Evolutionary conservation across 2,888 invertebrate genomes (phyloP).

Genomic region (Eristalinus sepulchralis): DNA sequence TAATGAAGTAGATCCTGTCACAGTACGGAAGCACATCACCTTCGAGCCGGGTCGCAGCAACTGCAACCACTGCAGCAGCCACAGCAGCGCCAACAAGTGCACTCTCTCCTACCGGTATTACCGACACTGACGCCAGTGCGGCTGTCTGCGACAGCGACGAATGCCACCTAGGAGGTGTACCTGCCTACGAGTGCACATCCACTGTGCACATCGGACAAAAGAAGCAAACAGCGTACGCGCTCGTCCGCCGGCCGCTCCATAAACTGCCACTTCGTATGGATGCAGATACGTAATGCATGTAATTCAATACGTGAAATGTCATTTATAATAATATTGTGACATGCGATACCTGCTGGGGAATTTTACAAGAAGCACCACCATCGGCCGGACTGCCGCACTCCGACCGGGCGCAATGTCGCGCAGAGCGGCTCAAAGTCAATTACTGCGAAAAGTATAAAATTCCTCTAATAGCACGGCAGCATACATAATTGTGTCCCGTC

Average conservation of each 20-base stretch:
- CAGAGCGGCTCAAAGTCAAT: slow-evolving; percentile 57
- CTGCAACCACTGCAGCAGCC: background rate
- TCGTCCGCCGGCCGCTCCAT: slow-evolving; percentile 1
- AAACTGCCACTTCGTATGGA: slow-evolving; percentile 17
- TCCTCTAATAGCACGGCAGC: slow-evolving; percentile 2
- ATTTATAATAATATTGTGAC: slow-evolving; percentile 46
- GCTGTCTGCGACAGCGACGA: background rate
- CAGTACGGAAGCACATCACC: background rate
- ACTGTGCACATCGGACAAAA: background rate
- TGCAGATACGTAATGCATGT: slow-evolving; percentile 26
- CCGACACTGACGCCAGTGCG: background rate
- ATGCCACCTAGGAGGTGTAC: background rate
- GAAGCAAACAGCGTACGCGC: background rate
- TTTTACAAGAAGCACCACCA: slow-evolving; percentile 14
- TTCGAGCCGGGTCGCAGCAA: background rate
- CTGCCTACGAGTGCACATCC: background rate
- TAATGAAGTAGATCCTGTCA: background rate
- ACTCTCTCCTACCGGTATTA: background rate
- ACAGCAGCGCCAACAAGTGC: background rate
- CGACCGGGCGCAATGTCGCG: background rate
- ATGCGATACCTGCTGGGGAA: slow-evolving; percentile 25
- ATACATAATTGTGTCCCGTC: background rate
- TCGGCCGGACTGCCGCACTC: background rate
- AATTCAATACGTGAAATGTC: slow-evolving; percentile 37
- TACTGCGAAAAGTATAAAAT: slow-evolving; percentile 39